phyloP scores from a whole-genome alignment of 2,797 vertebrate genomes.

The Austrolebias charrua region DNA sequence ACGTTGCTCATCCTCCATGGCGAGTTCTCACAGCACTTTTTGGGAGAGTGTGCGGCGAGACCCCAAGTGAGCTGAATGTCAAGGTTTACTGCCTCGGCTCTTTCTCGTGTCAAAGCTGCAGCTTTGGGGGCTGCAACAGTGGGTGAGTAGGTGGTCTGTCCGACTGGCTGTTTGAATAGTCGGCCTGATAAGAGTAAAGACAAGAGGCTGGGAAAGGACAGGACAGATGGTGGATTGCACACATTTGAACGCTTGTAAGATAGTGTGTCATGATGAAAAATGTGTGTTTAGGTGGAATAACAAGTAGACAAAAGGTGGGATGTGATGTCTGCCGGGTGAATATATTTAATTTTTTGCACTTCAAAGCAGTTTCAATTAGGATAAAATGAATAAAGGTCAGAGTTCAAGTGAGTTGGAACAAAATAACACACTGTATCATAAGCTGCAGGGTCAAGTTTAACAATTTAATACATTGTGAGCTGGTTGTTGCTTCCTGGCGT shows the following conservation, averaged over 20 bases:
- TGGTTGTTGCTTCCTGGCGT: conserved; percentile 13
- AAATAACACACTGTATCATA: conserved; percentile 3
- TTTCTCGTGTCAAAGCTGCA: conserved; percentile 52
- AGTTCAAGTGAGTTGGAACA: conserved; percentile 11
- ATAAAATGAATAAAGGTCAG: conserved; percentile 18
- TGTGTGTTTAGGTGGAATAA: conserved; percentile 56
- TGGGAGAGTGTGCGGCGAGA: conserved; percentile 43
- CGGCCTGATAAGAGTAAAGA: conserved; percentile 19
- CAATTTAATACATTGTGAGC: conserved; percentile 5
- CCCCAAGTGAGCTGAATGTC: conserved; percentile 42
- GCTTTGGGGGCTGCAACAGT: conserved; percentile 37
- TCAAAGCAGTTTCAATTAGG: conserved; percentile 19
- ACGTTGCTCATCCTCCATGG: conserved; percentile 16
- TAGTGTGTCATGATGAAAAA: conserved; percentile 56
- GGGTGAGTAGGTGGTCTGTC: conserved; percentile 54
- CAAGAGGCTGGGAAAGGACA: conserved; percentile 28
- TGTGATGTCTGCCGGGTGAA: conserved; percentile 11
- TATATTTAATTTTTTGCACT: neutral
- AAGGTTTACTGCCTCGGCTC: conserved; percentile 47
- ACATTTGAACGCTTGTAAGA: conserved; percentile 45
- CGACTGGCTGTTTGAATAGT: conserved; percentile 48
- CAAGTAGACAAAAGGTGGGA: conserved; percentile 38
- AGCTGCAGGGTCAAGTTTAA: conserved; percentile 1
- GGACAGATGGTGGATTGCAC: conserved; percentile 50
- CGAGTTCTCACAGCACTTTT: conserved; percentile 39